Base-by-base conservation (phyloP, 1,140 invertebrate species). In the Panagrolaimus sp. region DNA sequence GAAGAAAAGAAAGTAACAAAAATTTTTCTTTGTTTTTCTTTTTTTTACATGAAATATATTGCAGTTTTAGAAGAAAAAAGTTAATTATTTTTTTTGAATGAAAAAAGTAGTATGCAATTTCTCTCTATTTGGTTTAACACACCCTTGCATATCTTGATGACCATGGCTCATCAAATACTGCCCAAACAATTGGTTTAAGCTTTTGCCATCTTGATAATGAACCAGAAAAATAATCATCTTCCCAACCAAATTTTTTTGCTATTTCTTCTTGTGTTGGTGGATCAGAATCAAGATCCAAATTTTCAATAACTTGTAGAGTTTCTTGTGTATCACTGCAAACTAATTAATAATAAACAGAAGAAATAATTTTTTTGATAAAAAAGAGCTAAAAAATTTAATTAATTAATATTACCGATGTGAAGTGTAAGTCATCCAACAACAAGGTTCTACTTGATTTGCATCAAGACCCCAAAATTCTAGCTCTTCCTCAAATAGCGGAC, bases 401-500 rank as follows among this genome's bases (percentile, higher is more conserved):
- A n/a, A n/a, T 27, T 42, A 72, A 71, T 48, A n/a, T 68, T 9
- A 64, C 51, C 69, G 64, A 53, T 71, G 71, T 16, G 68, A 45
- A 9, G 76, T 78, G 91, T 93, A 94, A 3, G 91, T 93, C 85
- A 92, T 93, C 92, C 91, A 93, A 83, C 96, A 98, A 84, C 96
- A 98, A 0, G 94, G 94, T 84, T 98, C 96, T 68, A 93, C 88
- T 83, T 88, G 91, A 85, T 93, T 94, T 51, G 92, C 90, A 83
- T 96, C 93, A 65, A 96, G 87, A 5, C 92, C 92, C 93, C 92
- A 96, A 84, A 93, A 96, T 84, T 94, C 92, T 61, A 95, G 87
- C 83, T 96, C 94, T 83, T 96, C 93, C 84, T 98, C 95, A 83
- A 98, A 98, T 61, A 98, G 87, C 25, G 95, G 95, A 38, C 94